Base-by-base conservation (phyloP, 1,140 invertebrate species). In the Neodiprion virginianus region DNA sequence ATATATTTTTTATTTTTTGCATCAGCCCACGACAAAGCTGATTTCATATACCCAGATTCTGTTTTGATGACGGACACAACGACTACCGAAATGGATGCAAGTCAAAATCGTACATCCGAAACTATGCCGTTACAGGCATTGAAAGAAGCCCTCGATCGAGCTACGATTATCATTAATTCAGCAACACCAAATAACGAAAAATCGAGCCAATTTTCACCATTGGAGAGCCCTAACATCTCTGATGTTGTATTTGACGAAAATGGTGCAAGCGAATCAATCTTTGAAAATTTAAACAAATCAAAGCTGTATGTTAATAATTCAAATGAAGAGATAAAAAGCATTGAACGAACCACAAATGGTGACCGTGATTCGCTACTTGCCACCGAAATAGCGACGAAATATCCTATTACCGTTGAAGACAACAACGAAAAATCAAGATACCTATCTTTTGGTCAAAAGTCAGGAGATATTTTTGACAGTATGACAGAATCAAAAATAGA, bases 131-230 rank as follows among this genome's bases (percentile, higher is more conserved):
- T 84, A 53, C 72, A 77, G 74, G 69, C 75, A 5, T 40, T 86
- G 48, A 82, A 82, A 71, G 76, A 84, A 11, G 82, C 84, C 12
- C 71, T 86, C 8, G 81, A 86, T 23, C 77, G 84, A 9, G 84
- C 84, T 12, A 84, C 83, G 8, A 74, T 83, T 53, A 80, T 86
- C 17, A 74, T 86, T 8, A 69, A 72, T 9, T 76, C 80, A 49
- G 75, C 76, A 8, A 77, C 79, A 12, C 74, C 74, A 28, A 72
- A 75, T n/a, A 40, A 69, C 10, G 72, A 71, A 1, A 40, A 73
- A 69, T 72, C 72, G 17, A 50, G 17, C 21, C 14, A 53, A n/a
- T 72, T 66, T 14, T 75, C 74, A 65, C 69, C 68, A 0, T 14
- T 47, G 12, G 65, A 65, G 21, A 66, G 67, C 40, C 8, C 47